Evolutionary conservation across 2,888 invertebrate species (phyloP), one percentile per base, ranked within the genome.

Genomic region (Thymelicus acteon): DNA sequence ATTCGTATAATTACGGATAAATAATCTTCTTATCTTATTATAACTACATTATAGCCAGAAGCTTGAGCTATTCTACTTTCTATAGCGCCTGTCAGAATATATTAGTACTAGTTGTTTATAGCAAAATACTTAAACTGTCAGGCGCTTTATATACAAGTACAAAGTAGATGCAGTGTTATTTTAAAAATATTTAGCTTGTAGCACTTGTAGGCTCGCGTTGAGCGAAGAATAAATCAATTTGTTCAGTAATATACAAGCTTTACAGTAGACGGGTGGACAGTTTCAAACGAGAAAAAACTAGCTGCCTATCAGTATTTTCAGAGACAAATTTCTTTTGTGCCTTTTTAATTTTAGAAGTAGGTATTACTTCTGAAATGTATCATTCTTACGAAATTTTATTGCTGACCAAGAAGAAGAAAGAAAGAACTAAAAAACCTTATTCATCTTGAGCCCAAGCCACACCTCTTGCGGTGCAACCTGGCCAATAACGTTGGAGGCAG

Each of bases 31-130:
- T n/a, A n/a, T n/a, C n/a, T n/a, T n/a, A n/a, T n/a, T n/a, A n/a
- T n/a, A n/a, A n/a, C n/a, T n/a, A n/a, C n/a, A n/a, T n/a, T n/a
- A n/a, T n/a, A 31, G 31, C 31, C 5, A 2, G 1, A 31, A 31
- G 31, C 31, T 5, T 31, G 31, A 19, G 12, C 6, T 40, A 7
- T 7, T 6, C 7, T 15, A 52, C 3, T 7, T 49, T 19, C 19
- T 19, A 0, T 52, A 52, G 69, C 67, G 60, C 73, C 75, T 72
- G 67, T 58, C n/a, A 67, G 73, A 73, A 75, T 74, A 70, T 66
- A 61, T 72, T 58, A 66, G 73, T 74, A 75, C 75, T 75, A 65
- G 68, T 12, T 12, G 12, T 5, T 6, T 8, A 5, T 13, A 2
- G 2, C 1, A 7, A 6, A 31, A 1, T 2, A 52, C 2, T 12